Base-by-base conservation (phyloP, 2,113 vertebrate species). In the Zosterops lateralis region DNA sequence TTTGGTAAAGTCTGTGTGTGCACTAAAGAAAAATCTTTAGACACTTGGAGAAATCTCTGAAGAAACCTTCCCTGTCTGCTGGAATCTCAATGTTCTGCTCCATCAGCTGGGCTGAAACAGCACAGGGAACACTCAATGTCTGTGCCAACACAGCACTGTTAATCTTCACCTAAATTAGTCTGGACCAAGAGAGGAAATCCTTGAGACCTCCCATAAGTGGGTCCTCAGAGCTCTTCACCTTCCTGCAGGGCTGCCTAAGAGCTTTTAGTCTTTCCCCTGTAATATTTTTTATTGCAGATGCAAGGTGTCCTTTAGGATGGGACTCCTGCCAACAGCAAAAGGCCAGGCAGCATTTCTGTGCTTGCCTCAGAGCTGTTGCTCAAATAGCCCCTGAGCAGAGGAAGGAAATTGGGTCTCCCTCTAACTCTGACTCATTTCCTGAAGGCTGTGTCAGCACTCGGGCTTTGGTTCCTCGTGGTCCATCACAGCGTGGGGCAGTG, bases 321-420 rank as follows among this genome's bases (percentile, higher is more conserved):
- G 80, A 28, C 16, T 1, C 5, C 47, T 26, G 51, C 40, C 40
- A 34, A 1, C 45, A 36, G 65, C 74, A 66, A 16, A 14, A 19
- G 47, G 76, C 6, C 86, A 38, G 74, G 66, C 34, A 54, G 57
- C 4, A 3, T 34, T 61, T 40, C 42, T 58, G 62, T 7, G 71
- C 84, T 85, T 50, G 70, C 7, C 3, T 24, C 56, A 75, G 89
- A 76, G 54, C 50, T 17, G 28, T 61, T 95, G 84, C 84, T 87
- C 81, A 87, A 92, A 11, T 0, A 67, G n/a, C n/a, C 14, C 80
- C 8, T 24, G 42, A 72, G 17, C 58, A 87, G 62, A 47, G 93
- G 95, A 96, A 96, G 96, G 94, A 96, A 96, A 73, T 7, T 26
- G 84, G 90, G 87, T 96, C 73, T 86, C 91, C 92, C 91, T 94